phyloP scores from a whole-genome alignment of 2,797 vertebrate species.

The Toxotes lorentzi region DNA sequence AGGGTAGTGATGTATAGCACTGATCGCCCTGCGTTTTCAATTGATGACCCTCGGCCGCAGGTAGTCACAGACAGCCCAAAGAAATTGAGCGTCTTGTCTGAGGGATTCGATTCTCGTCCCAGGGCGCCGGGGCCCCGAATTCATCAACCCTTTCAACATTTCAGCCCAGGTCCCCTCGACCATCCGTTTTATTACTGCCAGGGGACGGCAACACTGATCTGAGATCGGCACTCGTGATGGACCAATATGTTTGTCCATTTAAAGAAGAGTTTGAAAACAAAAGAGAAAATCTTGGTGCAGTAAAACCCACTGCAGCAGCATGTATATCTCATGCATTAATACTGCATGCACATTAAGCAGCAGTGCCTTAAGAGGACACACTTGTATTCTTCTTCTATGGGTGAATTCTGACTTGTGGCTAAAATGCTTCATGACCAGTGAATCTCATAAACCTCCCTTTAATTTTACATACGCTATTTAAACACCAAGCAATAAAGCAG shows the following conservation, averaged over 20 bases:
- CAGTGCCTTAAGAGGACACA: neutral
- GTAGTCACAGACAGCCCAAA: neutral
- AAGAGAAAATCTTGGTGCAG: neutral
- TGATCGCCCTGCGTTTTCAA: conserved; percentile 32
- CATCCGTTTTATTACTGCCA: conserved; percentile 38
- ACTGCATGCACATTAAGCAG: neutral
- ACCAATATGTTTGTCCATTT: neutral
- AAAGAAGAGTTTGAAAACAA: neutral
- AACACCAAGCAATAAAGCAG: neutral
- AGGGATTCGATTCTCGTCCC: conserved; percentile 24
- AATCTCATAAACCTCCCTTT: neutral
- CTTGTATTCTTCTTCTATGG: neutral
- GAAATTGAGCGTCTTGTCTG: conserved; percentile 10
- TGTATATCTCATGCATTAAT: neutral
- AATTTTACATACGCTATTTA: neutral
- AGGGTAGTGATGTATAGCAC: conserved; percentile 38
- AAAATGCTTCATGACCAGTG: neutral
- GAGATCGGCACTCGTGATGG: neutral
- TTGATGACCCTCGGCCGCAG: conserved; percentile 29
- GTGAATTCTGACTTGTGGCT: neutral
- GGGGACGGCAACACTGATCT: conserved; percentile 3
- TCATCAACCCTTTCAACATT: conserved; percentile 34
- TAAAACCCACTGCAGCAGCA: neutral
- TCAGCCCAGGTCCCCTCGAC: conserved; percentile 27
- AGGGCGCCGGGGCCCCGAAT: neutral